Conservation (phyloP, 2,888 invertebrate genomes). For the Xylophagus ater region DNA sequence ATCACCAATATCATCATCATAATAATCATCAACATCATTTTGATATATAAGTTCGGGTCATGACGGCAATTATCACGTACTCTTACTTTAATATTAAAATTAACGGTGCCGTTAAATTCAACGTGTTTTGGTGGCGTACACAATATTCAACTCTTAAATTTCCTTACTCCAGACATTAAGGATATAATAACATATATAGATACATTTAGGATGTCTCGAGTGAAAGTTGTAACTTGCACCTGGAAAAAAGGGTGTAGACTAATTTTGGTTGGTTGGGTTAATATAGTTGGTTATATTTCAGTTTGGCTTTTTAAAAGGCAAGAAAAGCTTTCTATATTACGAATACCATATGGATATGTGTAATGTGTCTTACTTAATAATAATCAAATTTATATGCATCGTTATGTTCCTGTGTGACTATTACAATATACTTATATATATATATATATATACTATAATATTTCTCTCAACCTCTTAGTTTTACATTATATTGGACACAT, state of each 20-base stretch:
- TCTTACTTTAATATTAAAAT: constrained; percentile 18
- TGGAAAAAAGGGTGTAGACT: constrained; percentile 4
- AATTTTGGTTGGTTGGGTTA: too few relatives aligned
- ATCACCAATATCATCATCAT: too few relatives aligned
- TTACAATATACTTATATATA: constrained; percentile 20
- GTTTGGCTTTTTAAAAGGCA: too few relatives aligned
- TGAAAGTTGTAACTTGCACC: neutral
- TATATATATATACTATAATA: too few relatives aligned
- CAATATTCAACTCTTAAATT: too few relatives aligned
- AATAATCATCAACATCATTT: neutral
- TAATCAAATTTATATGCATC: constrained; percentile 36
- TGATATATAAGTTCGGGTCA: constrained; percentile 7
- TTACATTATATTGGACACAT: too few relatives aligned
- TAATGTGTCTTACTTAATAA: constrained; percentile 31
- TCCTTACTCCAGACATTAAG: too few relatives aligned
- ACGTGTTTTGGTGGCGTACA: constrained; percentile 6
- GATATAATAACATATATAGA: too few relatives aligned
- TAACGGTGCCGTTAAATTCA: constrained; percentile 16
- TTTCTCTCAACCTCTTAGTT: too few relatives aligned
- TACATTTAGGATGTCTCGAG: too few relatives aligned
- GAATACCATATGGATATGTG: constrained; percentile 1
- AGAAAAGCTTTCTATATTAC: constrained; percentile 10
- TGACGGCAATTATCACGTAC: constrained; percentile 15
- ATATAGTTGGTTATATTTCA: too few relatives aligned
- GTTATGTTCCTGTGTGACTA: constrained; percentile 31